Evolutionary conservation across 2,888 invertebrate species (phyloP).

Genomic region (Stenchaetothrips biformis): DNA sequence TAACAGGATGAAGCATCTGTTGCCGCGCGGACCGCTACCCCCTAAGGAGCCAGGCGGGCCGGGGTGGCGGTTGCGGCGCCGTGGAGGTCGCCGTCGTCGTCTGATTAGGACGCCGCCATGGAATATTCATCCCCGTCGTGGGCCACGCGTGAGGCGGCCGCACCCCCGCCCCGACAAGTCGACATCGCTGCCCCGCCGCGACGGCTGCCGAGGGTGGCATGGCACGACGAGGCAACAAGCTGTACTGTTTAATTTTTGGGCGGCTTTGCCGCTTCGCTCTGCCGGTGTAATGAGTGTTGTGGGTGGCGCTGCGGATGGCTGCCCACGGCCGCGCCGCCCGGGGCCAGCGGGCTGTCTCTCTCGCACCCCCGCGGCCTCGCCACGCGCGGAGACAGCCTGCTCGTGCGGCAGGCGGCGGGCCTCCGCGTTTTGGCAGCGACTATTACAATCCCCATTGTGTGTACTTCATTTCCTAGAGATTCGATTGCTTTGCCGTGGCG

Average conservation of each 20-base stretch:
- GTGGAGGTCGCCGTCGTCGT: too few species aligned
- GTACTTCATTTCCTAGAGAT: neutral
- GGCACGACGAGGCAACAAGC: too few species aligned
- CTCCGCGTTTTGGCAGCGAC: neutral
- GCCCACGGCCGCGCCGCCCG: neutral
- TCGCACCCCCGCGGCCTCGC: too few species aligned
- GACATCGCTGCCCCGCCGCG: neutral
- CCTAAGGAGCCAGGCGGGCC: neutral
- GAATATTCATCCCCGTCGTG: constrained; percentile 12
- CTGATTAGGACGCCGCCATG: neutral
- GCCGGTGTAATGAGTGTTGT: neutral
- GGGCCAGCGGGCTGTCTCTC: too few species aligned
- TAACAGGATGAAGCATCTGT: neutral
- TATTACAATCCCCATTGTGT: neutral
- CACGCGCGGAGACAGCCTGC: too few species aligned
- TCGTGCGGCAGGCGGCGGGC: too few species aligned
- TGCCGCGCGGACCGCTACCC: neutral
- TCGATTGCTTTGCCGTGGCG: neutral
- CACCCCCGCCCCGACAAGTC: neutral
- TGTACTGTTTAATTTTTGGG: too few species aligned
- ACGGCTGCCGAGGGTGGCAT: too few species aligned
- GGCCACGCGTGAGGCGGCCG: neutral
- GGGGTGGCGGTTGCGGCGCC: neutral
- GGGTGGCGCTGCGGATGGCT: neutral
- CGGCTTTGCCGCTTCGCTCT: too few species aligned